Evolutionary conservation across 64 coral and sea anemone genomes (phyloP), one percentile per base, ranked within the genome.

Genomic region (Porites australiensis): DNA sequence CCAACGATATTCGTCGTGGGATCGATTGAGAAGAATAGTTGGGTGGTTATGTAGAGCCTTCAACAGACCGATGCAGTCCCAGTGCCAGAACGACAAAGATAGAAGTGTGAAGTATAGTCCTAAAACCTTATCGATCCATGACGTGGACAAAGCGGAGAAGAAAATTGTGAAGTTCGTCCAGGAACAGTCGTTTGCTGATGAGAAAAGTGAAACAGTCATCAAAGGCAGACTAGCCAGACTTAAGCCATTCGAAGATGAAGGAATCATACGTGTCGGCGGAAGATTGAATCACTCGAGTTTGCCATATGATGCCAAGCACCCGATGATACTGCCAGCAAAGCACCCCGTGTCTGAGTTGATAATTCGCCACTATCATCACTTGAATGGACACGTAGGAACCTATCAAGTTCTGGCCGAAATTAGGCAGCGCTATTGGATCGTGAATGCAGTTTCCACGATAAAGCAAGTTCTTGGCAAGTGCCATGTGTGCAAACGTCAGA

Each of bases 401-500:
- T 49, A 96, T 53, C 89, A 96, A 74, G 89, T 88, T 5, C 20
- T 96, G 18, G 85, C 89, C 9, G 77, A 91, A 19, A 88, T 90
- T 19, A 77, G 89, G 73, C 82, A 95, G 47, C 82, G 84, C 5
- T 91, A 65, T 86, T 91, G 89, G 94, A 82, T 95, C 8, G 72
- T 90, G 3, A 88, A 51, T 13, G 93, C 80, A 77, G 72, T 61
- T 43, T 95, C 94, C 19, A 90, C 80, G 50, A 88, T 95, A 14
- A 95, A 66, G 71, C 83, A 82, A 13, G 83, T 95, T 64, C 82
- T 91, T 15, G 88, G 87, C 59, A 87, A 91, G 50, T 87, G 82
- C 58, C 88, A 91, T 71, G 52, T 78, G 21, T 90, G 88, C 81
- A 95, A 16, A 50, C 87, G 88, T 58, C 80, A 95, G 62, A 95